Percentiles rank a stretch among this genome's conserved stretches.
These are phyloP conservation scores for Mastomys coucha DNA, from an alignment of 2,113 vertebrate genomes.

Conservation along the genomic window DNA sequence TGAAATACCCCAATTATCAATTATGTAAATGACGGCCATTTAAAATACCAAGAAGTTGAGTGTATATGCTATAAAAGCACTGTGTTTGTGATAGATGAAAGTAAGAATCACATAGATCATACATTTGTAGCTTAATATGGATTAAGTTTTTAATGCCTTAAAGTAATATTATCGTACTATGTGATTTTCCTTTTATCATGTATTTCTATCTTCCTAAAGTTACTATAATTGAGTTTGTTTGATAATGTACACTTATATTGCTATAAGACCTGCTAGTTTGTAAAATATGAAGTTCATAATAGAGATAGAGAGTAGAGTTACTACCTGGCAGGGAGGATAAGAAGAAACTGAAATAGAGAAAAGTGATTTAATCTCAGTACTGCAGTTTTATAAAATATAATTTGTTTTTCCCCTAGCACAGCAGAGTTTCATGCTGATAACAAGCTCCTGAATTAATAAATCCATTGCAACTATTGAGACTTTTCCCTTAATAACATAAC, in stretches of 20 bases:
- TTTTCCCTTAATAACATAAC: conserved; percentile 84
- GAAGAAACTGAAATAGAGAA: conserved; percentile 82
- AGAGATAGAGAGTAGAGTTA: conserved; percentile 78
- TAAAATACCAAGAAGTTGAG: conserved; percentile 62
- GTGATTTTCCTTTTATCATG: conserved; percentile 78
- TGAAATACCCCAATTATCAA: conserved; percentile 62
- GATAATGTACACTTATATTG: conserved; percentile 78
- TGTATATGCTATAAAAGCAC: conserved; percentile 65
- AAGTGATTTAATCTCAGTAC: conserved; percentile 83
- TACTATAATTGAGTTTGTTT: conserved; percentile 73
- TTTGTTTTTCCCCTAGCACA: conserved; percentile 83
- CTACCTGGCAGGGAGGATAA: conserved; percentile 82
- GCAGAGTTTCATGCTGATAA: conserved; percentile 83
- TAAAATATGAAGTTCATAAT: conserved; percentile 83
- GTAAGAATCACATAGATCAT: conserved; percentile 56
- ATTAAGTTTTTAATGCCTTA: conserved; percentile 72
- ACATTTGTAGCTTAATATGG: conserved; percentile 66
- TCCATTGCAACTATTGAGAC: conserved; percentile 81
- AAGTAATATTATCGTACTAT: conserved; percentile 74
- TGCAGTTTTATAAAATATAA: conserved; percentile 81
- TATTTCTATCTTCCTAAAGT: conserved; percentile 75
- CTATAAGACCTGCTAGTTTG: conserved; percentile 78
- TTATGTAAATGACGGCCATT: conserved; percentile 66
- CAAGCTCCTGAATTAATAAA: conserved; percentile 85
- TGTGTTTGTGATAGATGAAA: conserved; percentile 68